Evolutionary conservation across 1,140 invertebrate genomes (phyloP).

Genomic region (Ceratosolen solmsi): DNA sequence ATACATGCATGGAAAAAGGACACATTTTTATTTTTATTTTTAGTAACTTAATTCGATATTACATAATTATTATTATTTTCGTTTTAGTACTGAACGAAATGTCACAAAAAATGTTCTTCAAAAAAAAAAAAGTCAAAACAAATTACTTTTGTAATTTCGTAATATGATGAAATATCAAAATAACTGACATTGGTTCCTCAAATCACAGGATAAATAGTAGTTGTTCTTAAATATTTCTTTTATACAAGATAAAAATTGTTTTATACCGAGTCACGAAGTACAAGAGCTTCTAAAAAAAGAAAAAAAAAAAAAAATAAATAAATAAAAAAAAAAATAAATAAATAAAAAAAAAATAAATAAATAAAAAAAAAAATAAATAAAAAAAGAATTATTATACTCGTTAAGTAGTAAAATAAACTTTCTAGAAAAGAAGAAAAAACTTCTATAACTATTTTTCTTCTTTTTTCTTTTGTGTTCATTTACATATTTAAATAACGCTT

Average conservation of each 20-base stretch:
- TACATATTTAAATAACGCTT: constrained; percentile 32
- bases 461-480: constrained; percentile 18
- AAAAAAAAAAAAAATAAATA: background rate
- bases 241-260: constrained; percentile 15
- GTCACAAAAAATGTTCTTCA: constrained; percentile 19
- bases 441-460: constrained; percentile 11
- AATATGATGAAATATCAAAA: background rate
- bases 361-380: no score
- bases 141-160: background rate
- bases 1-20: constrained; percentile 8
- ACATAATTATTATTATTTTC: constrained; percentile 23
- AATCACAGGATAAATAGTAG: constrained; percentile 30
- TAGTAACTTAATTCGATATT: constrained; percentile 19
- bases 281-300: constrained; percentile 14
- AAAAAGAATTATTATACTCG: constrained; percentile 6
- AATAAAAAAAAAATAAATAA: no score
- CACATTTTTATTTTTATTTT: background rate
- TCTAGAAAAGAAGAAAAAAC: constrained; percentile 4
- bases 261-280: constrained; percentile 30
- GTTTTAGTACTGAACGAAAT: constrained; percentile 15
- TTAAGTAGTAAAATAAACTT: constrained; percentile 20
- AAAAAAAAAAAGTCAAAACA: constrained; percentile 22
- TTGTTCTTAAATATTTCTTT: constrained; percentile 32
- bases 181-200: background rate
- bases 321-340: no score